Conservation (phyloP, 2,888 invertebrate genomes). For the Formica aserva region DNA sequence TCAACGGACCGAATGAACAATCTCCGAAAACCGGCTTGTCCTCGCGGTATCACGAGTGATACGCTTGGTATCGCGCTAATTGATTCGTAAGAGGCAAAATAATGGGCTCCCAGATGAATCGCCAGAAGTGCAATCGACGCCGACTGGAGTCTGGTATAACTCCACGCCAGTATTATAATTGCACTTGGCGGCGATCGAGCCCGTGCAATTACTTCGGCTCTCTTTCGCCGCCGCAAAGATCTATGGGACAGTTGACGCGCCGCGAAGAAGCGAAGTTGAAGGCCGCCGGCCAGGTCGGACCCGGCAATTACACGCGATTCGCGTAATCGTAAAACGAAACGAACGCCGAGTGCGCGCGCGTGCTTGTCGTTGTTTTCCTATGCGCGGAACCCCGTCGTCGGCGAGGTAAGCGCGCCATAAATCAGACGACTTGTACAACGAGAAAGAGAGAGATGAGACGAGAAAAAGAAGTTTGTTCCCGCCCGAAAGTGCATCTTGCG, state of each 20-base stretch:
- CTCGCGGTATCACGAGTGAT: not conserved
- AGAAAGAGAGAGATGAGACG: constrained; percentile 14
- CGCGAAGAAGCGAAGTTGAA: constrained; percentile 73
- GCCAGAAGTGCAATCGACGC: constrained; percentile 51
- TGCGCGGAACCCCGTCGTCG: constrained; percentile 58
- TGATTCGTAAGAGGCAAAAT: constrained; percentile 69
- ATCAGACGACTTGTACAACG: constrained; percentile 69
- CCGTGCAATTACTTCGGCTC: constrained; percentile 73
- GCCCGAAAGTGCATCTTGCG: constrained; percentile 57
- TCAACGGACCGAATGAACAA: not conserved
- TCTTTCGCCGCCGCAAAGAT: constrained; percentile 69
- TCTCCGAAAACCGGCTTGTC: constrained; percentile 22
- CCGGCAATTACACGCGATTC: constrained; percentile 81
- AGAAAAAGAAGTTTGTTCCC: constrained; percentile 41
- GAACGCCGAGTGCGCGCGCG: constrained; percentile 75
- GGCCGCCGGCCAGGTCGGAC: constrained; percentile 62
- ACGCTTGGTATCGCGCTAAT: constrained; percentile 52
- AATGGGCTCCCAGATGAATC: constrained; percentile 43
- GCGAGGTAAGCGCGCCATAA: constrained; percentile 72
- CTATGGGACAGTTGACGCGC: constrained; percentile 77
- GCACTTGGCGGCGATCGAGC: constrained; percentile 63
- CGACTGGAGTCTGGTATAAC: constrained; percentile 39
- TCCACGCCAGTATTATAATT: constrained; percentile 72
- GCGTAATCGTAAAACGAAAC: constrained; percentile 82
- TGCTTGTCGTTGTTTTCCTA: constrained; percentile 62